Evolutionary conservation across 2,888 invertebrate genomes (phyloP).

Genomic region (Meiosimyza decipiens): DNA sequence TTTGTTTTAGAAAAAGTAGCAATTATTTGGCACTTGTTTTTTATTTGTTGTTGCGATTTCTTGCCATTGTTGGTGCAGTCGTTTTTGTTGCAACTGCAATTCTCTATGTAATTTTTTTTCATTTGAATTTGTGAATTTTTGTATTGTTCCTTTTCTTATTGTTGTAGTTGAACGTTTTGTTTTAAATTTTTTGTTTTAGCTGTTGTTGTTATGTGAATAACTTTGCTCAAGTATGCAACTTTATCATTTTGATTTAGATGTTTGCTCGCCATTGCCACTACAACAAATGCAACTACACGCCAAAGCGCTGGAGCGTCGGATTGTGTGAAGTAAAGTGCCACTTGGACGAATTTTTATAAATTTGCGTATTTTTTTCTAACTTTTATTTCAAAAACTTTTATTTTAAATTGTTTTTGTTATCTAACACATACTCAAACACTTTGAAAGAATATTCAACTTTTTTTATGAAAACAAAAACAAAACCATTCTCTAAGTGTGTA

Average conservation of each 20-base stretch:
- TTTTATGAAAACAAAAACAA: no score
- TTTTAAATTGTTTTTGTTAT: no score
- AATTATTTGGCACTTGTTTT: slow-evolving; percentile 35
- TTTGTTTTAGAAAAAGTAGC: slow-evolving; percentile 25
- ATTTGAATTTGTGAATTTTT: slow-evolving; percentile 44
- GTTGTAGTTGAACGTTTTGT: slow-evolving; percentile 40
- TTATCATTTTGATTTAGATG: slow-evolving; percentile 65
- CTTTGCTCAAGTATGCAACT: slow-evolving; percentile 63
- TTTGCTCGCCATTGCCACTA: slow-evolving; percentile 34
- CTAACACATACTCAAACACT: no score
- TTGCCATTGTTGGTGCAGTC: slow-evolving; percentile 30
- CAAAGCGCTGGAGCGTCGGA: no score
- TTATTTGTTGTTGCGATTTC: slow-evolving; percentile 28
- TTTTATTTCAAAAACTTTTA: no score
- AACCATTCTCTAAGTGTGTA: no score
- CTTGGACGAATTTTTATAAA: no score
- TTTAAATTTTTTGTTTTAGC: slow-evolving; percentile 36
- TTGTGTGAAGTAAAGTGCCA: no score
- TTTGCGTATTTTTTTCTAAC: no score
- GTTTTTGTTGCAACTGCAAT: slow-evolving; percentile 28
- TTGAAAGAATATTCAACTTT: no score
- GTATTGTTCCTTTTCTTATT: slow-evolving; percentile 26
- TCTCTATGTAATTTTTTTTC: slow-evolving; percentile 22
- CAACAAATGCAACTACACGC: no score
- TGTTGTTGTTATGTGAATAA: slow-evolving; percentile 51